A percentile compares a stretch with the other conserved stretches of the same genome.
Evolutionary conservation across 2,888 invertebrate species (phyloP).

Genomic region (Quadroppia sp.): DNA sequence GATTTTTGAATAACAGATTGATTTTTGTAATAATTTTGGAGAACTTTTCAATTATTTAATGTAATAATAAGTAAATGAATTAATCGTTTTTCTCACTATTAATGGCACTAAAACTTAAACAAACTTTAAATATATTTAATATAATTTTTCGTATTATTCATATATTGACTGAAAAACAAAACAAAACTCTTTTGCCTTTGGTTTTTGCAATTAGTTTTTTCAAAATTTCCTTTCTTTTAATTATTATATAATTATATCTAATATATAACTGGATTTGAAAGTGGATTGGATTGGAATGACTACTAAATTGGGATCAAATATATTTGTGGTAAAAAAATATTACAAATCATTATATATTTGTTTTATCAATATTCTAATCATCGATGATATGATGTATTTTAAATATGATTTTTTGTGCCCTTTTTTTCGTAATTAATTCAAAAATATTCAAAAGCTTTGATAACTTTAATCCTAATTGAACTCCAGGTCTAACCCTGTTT

Average conservation of each 20-base stretch:
- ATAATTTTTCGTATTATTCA: background rate
- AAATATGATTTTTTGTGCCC: constrained; percentile 30
- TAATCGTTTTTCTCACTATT: constrained; percentile 31
- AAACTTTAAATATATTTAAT: constrained; percentile 9
- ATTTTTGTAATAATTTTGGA: background rate
- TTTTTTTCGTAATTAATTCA: constrained; percentile 3
- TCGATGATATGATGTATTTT: background rate
- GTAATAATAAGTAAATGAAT: too few species aligned
- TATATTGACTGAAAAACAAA: background rate
- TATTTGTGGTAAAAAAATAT: constrained; percentile 27
- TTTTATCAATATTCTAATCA: background rate
- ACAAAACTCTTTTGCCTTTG: constrained; percentile 17
- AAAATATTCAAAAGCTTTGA: constrained; percentile 17
- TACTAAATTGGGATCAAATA: constrained; percentile 11
- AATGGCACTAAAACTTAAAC: constrained; percentile 19
- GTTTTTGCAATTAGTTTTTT: background rate
- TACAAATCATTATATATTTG: background rate
- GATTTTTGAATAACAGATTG: background rate
- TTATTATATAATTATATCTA: constrained; percentile 9
- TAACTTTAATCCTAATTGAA: background rate
- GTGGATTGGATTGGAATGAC: constrained; percentile 33
- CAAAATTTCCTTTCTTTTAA: constrained; percentile 6
- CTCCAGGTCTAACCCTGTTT: background rate
- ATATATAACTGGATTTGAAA: background rate
- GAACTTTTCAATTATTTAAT: background rate